Percentiles rank a stretch among this genome's conserved stretches.
phyloP scores from a whole-genome alignment of 92 coral and sea anemone species.

The Palythoa grandis region DNA sequence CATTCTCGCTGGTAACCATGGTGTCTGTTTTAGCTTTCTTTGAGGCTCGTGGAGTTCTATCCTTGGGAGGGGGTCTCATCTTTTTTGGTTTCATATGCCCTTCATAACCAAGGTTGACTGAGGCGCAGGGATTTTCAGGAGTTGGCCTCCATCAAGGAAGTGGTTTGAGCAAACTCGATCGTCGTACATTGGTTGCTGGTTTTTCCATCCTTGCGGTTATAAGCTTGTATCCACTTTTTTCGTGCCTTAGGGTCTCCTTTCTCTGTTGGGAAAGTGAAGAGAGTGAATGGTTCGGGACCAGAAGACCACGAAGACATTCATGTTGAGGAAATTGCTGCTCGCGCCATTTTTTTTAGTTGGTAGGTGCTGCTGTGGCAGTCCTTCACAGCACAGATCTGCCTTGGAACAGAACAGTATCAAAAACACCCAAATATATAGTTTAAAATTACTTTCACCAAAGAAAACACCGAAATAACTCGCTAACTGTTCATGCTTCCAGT shows the following conservation, averaged over 20 bases:
- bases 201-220: conserved; percentile 47
- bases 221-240: conserved; percentile 42
- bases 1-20: no score
- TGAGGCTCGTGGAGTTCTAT: not conserved
- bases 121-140: not conserved
- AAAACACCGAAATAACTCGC: no score
- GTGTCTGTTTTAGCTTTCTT: no score
- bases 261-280: conserved; percentile 56
- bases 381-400: conserved; percentile 58
- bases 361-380: conserved; percentile 47
- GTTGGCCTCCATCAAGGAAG: not conserved
- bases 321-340: not conserved
- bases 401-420: not conserved
- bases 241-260: conserved; percentile 34
- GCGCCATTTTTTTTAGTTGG: conserved; percentile 42
- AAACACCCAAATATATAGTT: no score
- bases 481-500: no score
- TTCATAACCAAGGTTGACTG: not conserved
- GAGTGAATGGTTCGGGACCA: conserved; percentile 36
- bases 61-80: not conserved
- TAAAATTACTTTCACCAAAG: no score
- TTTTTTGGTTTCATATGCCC: not conserved
- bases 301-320: conserved; percentile 29
- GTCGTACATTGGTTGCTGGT: conserved; percentile 47
- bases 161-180: not conserved